These are phyloP conservation scores for Clarias magur DNA, from an alignment of 2,113 vertebrate genomes.

Conservation along the genomic window DNA sequence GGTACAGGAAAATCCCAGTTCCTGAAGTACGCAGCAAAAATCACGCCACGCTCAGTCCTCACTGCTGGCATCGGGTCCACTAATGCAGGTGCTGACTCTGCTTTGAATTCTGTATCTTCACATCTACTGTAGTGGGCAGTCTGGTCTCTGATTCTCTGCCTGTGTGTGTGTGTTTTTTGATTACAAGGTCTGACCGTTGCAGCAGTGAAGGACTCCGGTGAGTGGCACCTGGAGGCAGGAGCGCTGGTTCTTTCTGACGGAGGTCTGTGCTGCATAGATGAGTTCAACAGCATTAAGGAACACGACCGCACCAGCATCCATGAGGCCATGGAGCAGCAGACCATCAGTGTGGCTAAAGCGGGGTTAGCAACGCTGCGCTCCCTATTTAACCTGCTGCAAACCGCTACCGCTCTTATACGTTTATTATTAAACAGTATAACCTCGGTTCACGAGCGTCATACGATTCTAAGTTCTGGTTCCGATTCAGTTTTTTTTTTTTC, in stretches of 20 bases:
- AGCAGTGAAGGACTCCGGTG: slow-evolving; percentile 74
- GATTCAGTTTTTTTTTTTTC: no score
- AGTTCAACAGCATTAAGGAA: slow-evolving; percentile 97
- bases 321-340: slow-evolving; percentile 97
- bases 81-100: slow-evolving; percentile 81
- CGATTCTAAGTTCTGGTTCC: no score
- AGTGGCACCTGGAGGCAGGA: slow-evolving; percentile 77
- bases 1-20: slow-evolving; percentile 98
- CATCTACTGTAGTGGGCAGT: not conserved
- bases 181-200: slow-evolving; percentile 71
- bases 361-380: slow-evolving; percentile 71
- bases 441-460: no score
- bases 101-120: not conserved
- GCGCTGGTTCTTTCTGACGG: slow-evolving; percentile 91
- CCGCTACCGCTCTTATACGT: not conserved
- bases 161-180: not conserved
- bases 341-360: slow-evolving; percentile 95
- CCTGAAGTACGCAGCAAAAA: slow-evolving; percentile 95
- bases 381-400: not conserved
- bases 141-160: not conserved
- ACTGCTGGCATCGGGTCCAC: slow-evolving; percentile 96
- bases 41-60: slow-evolving; percentile 89
- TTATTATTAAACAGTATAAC: not conserved
- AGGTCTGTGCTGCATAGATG: slow-evolving; percentile 96
- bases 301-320: slow-evolving; percentile 96